A percentile compares a stretch with the other conserved stretches of the same genome.
Conservation (phyloP, 1,140 invertebrate species). For the Epicauta chinensis region DNA sequence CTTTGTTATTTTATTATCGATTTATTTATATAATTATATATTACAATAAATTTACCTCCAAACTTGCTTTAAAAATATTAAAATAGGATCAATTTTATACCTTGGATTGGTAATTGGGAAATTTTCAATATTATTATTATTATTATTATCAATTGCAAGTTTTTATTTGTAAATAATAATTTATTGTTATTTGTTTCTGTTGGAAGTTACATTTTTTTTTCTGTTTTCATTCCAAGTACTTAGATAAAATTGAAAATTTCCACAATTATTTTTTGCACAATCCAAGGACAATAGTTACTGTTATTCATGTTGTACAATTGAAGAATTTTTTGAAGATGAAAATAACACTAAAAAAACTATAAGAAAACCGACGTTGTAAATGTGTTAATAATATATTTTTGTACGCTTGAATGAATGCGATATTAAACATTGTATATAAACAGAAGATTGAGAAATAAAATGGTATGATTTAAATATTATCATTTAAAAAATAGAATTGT, state of each 20-base stretch:
- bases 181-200: slow-evolving; percentile 13
- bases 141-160: too few relatives aligned
- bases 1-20: neutral
- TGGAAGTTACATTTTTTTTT: slow-evolving; percentile 7
- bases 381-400: slow-evolving; percentile 41
- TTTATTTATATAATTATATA: neutral
- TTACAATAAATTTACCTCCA: neutral
- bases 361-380: slow-evolving; percentile 29
- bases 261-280: slow-evolving; percentile 6
- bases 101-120: neutral
- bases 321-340: too few relatives aligned
- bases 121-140: too few relatives aligned
- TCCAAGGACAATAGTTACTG: slow-evolving; percentile 3
- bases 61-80: neutral
- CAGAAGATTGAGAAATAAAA: too few relatives aligned
- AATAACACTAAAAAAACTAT: slow-evolving; percentile 31
- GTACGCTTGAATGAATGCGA: slow-evolving; percentile 41
- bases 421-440: slow-evolving; percentile 16
- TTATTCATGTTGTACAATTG: slow-evolving; percentile 21
- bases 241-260: slow-evolving; percentile 3
- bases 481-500: too few relatives aligned
- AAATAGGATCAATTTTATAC: neutral
- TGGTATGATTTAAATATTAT: too few relatives aligned
- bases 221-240: too few relatives aligned
- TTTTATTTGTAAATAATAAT: neutral